Base-by-base conservation (phyloP, 2,113 vertebrate species). In the Procavia capensis region DNA sequence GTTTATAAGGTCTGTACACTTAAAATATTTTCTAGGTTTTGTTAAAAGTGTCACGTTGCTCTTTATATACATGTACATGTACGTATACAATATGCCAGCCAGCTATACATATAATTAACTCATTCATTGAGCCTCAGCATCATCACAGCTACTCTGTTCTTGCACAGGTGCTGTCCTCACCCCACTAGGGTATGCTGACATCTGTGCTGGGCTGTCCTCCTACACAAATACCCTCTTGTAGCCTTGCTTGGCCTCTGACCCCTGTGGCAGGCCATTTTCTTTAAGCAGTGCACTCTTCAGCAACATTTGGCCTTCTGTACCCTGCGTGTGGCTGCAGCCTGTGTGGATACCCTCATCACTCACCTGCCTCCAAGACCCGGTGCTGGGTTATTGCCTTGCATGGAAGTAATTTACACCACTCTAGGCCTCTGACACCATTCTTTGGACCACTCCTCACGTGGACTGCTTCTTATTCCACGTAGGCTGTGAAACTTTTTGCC, bases 1-100 rank as follows among this genome's bases (percentile, higher is more conserved):
- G 98, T 99, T 97, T 99, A 99, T 98, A 99, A 99, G 98, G 99
- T 99, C 98, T 98, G 98, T 85, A 87, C 88, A 80, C 19, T 82
- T 85, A 34, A 82, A 89, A 7, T 83, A 41, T 64, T 91, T 64
- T 22, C 2, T 50, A 36, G 9, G 13, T 74, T 94, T 85, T 95
- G 20, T n/a, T 76, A 64, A 59, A 36, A 86, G 34, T 22, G 31
- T 43, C 39, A n/a, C 24, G 47, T 4, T 50, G 36, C 80, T 20
- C 47, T 92, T 94, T 61, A 20, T 31, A 0, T 90, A 20, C 1
- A 0, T 63, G n/a, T n/a, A n/a, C n/a, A n/a, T n/a, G n/a, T n/a
- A n/a, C n/a, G n/a, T n/a, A n/a, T n/a, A n/a, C n/a, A n/a, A n/a
- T n/a, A n/a, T n/a, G n/a, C n/a, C n/a, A n/a, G n/a, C n/a, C n/a